These are phyloP conservation scores for Meloidogyne exigua DNA, from an alignment of 1,140 invertebrate species.

Conservation along the genomic window DNA sequence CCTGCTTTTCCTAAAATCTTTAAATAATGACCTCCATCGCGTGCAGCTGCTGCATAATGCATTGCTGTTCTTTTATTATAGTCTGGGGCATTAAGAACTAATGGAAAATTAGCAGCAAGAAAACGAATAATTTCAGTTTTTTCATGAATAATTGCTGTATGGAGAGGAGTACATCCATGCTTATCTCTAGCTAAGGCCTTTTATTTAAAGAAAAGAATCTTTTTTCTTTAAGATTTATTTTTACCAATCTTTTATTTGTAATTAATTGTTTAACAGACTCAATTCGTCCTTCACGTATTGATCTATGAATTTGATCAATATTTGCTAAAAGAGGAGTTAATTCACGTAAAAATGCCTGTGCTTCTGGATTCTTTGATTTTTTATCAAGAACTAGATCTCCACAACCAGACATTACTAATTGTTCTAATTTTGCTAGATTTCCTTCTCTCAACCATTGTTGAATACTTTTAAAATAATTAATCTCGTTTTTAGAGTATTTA, in stretches of 20 bases:
- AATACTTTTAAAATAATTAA: slow-evolving; percentile 59
- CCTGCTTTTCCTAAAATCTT: slow-evolving; percentile 80
- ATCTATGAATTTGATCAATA: slow-evolving; percentile 71
- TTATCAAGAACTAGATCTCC: slow-evolving; percentile 72
- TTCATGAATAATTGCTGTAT: slow-evolving; percentile 70
- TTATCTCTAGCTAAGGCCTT: slow-evolving; percentile 74
- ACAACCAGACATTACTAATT: slow-evolving; percentile 66
- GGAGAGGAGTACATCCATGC: slow-evolving; percentile 78
- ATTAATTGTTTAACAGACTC: slow-evolving; percentile 66
- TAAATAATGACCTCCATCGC: slow-evolving; percentile 83
- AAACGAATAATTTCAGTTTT: slow-evolving; percentile 71
- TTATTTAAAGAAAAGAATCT: slow-evolving; percentile 60
- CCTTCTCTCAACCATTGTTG: slow-evolving; percentile 67
- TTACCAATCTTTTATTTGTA: background rate
- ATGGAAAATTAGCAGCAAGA: slow-evolving; percentile 56
- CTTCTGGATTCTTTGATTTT: slow-evolving; percentile 71
- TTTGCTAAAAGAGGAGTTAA: slow-evolving; percentile 71
- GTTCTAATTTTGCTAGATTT: slow-evolving; percentile 65
- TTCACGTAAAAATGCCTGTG: slow-evolving; percentile 72
- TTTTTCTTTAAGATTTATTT: background rate
- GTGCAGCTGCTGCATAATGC: slow-evolving; percentile 81
- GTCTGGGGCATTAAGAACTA: slow-evolving; percentile 61
- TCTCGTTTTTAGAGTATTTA: background rate
- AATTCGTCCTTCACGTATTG: slow-evolving; percentile 72
- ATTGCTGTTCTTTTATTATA: slow-evolving; percentile 79